Percentiles rank a stretch among this genome's conserved stretches.
Evolutionary conservation across 2,797 vertebrate genomes (phyloP).

Genomic region (Sciurus vulgaris): DNA sequence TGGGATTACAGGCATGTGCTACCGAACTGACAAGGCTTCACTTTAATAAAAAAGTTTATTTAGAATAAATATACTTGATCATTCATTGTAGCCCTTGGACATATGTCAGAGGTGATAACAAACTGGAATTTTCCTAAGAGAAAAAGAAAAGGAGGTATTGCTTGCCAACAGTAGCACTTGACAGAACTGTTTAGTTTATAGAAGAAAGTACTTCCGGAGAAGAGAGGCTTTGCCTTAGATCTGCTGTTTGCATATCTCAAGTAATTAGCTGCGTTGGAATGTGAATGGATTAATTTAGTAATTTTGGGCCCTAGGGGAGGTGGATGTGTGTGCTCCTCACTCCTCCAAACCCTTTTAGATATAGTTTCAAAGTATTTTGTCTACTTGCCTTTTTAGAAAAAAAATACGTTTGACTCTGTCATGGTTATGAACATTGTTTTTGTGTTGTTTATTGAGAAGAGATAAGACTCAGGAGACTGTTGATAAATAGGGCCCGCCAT

Average conservation of each 20-base stretch:
- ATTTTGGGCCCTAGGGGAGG: neutral
- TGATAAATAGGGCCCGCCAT: neutral
- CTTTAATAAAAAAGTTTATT: constrained; percentile 31
- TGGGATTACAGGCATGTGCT: too few relatives aligned
- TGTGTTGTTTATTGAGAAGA: constrained; percentile 37
- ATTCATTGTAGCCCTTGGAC: constrained; percentile 12
- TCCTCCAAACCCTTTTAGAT: neutral
- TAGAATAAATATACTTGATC: constrained; percentile 17
- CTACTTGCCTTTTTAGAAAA: constrained; percentile 9
- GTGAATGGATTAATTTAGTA: neutral
- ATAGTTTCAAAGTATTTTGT: constrained; percentile 16
- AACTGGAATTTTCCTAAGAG: constrained; percentile 35
- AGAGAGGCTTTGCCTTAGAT: neutral
- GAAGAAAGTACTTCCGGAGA: neutral
- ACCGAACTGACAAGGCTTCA: neutral
- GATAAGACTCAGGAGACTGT: neutral
- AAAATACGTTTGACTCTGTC: neutral
- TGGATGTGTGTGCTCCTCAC: neutral
- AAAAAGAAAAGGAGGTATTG: constrained; percentile 14
- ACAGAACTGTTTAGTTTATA: neutral
- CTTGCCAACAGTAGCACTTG: neutral
- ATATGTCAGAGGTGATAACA: constrained; percentile 27
- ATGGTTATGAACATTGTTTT: neutral
- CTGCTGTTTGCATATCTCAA: constrained; percentile 41
- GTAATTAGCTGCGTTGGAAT: constrained; percentile 31